Base-by-base conservation (phyloP, 2,888 invertebrate genomes). In the Odontothrips loti region DNA sequence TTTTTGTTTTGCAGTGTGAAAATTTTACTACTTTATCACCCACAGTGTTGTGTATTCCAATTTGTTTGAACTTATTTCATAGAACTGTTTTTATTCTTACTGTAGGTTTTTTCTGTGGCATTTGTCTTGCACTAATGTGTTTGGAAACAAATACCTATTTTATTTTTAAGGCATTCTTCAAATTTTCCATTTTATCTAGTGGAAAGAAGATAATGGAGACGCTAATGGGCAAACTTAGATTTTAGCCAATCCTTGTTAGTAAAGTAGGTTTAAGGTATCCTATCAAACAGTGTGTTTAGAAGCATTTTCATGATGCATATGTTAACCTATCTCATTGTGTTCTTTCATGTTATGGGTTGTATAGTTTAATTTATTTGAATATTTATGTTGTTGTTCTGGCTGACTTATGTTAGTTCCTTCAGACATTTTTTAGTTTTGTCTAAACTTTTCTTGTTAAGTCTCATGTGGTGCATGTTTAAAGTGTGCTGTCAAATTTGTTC, bases 351-450 rank as follows among this genome's bases (percentile, higher is more conserved):
- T 75, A 75, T 75, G 68, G 68, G 68, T 27, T 23, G 58, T 20
- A n/a, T 10, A 75, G 68, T 75, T 27, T 75, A 75, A 75, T 75
- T 27, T 75, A 75, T 75, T 75, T 12, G 58, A 58, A 58, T 75
- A 75, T 75, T 75, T 75, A 75, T 75, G 68, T 75, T 75, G 27
- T 58, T 75, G 68, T 75, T 75, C 68, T 43, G 34, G 34, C 20
- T 58, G 58, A 20, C 20, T 58, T 58, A 6, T 58, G 58, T 58
- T 58, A 58, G 20, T 58, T 58, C 20, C 58, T 58, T 58, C 20
- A 58, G 58, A 58, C 58, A 20, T 58, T 58, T 58, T 20, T 20
- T 20, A 1, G 58, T 58, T 58, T 15, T 20, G 20, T 20, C 58
- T 20, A 58, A 20, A 15, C 34, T 43, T 6, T 43, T 58, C 58